A percentile compares a stretch with the other conserved stretches of the same genome.
Evolutionary conservation across 2,888 invertebrate species (phyloP).

Genomic region (Rhogogaster chlorosoma): DNA sequence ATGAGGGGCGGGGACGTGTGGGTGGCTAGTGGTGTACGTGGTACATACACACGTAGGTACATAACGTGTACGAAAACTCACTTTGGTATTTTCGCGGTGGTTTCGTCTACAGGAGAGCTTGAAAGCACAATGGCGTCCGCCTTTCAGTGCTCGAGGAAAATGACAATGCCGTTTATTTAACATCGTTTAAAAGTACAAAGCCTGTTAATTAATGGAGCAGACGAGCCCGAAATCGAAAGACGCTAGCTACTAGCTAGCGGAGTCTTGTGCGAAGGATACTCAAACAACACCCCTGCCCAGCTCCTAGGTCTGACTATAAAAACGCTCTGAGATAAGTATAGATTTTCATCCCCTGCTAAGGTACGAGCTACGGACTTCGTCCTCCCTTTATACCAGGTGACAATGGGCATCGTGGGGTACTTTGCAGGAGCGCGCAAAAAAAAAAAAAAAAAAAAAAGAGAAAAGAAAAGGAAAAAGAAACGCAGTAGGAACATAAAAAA

Average conservation of each 20-base stretch:
- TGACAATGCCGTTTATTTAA: slow-evolving; percentile 77
- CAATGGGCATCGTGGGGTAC: not conserved
- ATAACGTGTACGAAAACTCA: slow-evolving; percentile 6
- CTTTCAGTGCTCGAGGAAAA: slow-evolving; percentile 74
- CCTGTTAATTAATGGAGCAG: slow-evolving; percentile 76
- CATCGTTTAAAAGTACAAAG: slow-evolving; percentile 78
- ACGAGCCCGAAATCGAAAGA: slow-evolving; percentile 61
- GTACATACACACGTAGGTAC: not conserved
- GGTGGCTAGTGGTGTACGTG: not conserved
- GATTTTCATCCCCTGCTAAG: not conserved
- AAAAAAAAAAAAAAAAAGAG: slow-evolving; percentile 45
- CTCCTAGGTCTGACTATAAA: not conserved
- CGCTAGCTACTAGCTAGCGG: slow-evolving; percentile 24
- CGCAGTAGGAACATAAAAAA: not conserved
- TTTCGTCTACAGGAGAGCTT: slow-evolving; percentile 31
- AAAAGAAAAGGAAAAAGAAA: slow-evolving; percentile 49
- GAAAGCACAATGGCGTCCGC: slow-evolving; percentile 72
- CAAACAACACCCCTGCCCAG: not conserved
- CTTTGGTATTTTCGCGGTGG: slow-evolving; percentile 39
- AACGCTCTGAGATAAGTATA: slow-evolving; percentile 8
- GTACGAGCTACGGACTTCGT: slow-evolving; percentile 38
- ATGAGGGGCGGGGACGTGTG: not conserved
- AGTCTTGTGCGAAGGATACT: not conserved
- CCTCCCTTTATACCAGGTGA: slow-evolving; percentile 52
- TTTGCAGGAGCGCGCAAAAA: slow-evolving; percentile 59